Evolutionary conservation across 2,113 vertebrate species (phyloP), one percentile per base, ranked within the genome.

Genomic region (Cathartes aura): DNA sequence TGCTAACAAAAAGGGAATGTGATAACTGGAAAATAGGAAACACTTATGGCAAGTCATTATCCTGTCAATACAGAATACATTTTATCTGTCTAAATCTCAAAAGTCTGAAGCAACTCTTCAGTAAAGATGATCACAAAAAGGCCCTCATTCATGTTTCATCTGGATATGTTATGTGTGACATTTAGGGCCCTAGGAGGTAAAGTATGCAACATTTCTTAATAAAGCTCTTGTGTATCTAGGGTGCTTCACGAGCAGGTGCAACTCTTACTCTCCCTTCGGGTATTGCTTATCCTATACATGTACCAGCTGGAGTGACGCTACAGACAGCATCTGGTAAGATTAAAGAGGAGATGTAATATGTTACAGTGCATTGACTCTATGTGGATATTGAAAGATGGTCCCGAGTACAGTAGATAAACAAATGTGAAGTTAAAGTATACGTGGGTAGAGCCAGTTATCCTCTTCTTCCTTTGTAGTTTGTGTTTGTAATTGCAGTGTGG

Each of bases 261-360:
- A 98, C 99, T 38, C 98, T 99, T 38, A 95, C 99, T 74, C 96
- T 99, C 64, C 98, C 99, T 50, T 96, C 98, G n/a, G 98, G 98
- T 38, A 70, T 99, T 34, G 94, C 98, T 16, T 99, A 99, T 89
- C 99, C 99, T 6, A 96, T 99, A 79, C 99, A 99, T 66, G 99
- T 99, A 16, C 99, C 99, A 72, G 98, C 99, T 82, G 99, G 99
- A 86, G 98, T 99, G 97, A 99, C 99, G 2, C 98, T 99, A 9
- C 99, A 99, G 97, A 99, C 98, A 10, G 98, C 99, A 64, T 99
- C 99, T 94, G 99, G 99, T 99, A 97, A 98, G 98, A 87, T 23
- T 27, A 38, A 34, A 2, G 16, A 63, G 68, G 32, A 67, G 30
- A 9, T 38, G 12, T 30, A n/a, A 78, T 32, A 66, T 5, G 22